Evolutionary conservation across 2,113 vertebrate species (phyloP).

Genomic region (Pteropus alecto): DNA sequence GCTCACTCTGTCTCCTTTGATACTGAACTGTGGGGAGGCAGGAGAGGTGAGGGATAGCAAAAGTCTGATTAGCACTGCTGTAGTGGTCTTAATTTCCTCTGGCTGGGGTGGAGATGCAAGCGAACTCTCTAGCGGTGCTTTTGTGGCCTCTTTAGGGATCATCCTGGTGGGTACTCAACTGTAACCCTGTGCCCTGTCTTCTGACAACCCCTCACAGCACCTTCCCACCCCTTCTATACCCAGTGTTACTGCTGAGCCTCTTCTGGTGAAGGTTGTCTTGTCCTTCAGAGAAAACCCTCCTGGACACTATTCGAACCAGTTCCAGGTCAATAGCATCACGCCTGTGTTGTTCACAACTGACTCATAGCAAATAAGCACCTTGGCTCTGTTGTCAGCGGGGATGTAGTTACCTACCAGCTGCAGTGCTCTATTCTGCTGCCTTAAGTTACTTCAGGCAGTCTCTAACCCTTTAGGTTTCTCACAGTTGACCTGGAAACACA

Average conservation of each 20-base stretch:
- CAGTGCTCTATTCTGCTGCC: background rate
- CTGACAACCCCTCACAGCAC: background rate
- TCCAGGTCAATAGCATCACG: background rate
- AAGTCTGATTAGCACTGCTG: background rate
- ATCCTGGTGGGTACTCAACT: background rate
- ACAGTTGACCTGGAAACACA: background rate
- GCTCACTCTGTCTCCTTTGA: conserved; percentile 14
- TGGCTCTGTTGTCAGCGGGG: background rate
- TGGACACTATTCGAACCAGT: background rate
- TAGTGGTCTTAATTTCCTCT: background rate
- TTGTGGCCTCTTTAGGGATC: background rate
- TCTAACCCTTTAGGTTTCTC: background rate
- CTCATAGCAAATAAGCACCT: background rate
- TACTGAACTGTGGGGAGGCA: background rate
- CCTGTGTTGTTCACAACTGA: background rate
- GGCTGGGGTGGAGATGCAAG: background rate
- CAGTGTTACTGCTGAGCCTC: background rate
- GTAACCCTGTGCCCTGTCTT: background rate
- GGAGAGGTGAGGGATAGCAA: background rate
- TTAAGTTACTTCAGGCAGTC: background rate
- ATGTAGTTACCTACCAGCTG: background rate
- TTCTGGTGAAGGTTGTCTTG: background rate
- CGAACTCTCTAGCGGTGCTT: background rate
- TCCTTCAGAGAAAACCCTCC: background rate
- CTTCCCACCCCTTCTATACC: background rate